Conservation (phyloP, 92 coral and sea anemone species). For the Hydrozoanthus gracilis region DNA sequence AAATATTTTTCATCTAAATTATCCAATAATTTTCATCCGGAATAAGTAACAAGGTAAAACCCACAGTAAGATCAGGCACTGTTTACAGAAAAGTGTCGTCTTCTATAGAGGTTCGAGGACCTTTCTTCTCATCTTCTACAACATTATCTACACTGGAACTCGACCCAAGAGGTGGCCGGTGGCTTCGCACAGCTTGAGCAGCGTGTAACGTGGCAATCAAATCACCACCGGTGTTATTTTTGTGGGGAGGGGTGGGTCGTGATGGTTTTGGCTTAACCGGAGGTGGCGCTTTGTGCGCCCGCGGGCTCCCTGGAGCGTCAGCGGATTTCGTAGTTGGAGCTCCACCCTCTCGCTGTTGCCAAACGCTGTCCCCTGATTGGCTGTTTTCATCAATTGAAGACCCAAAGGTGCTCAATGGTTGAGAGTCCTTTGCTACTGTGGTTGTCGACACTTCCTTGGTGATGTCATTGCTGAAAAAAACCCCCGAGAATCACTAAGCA, state of each 20-base stretch:
- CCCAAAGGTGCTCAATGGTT: not conserved
- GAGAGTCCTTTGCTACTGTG: slow-evolving; percentile 32
- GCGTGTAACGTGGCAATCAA: slow-evolving; percentile 83
- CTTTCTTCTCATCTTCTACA: slow-evolving; percentile 54
- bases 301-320: slow-evolving; percentile 71
- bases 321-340: slow-evolving; percentile 47
- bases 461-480: slow-evolving; percentile 5
- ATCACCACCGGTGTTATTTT: slow-evolving; percentile 69
- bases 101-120: slow-evolving; percentile 58
- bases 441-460: slow-evolving; percentile 51
- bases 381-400: slow-evolving; percentile 41
- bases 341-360: slow-evolving; percentile 67
- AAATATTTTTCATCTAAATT: too few relatives aligned
- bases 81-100: slow-evolving; percentile 69
- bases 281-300: slow-evolving; percentile 76
- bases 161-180: slow-evolving; percentile 55
- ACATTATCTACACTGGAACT: slow-evolving; percentile 47
- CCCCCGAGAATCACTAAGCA: too few relatives aligned
- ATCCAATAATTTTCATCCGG: too few relatives aligned
- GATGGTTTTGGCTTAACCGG: slow-evolving; percentile 92
- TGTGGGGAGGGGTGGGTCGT: slow-evolving; percentile 71
- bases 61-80: not conserved
- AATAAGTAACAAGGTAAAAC: too few relatives aligned
- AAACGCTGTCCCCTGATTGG: slow-evolving; percentile 61
- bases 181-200: slow-evolving; percentile 80